Percentiles rank a stretch among this genome's conserved stretches.
Evolutionary conservation across 2,797 vertebrate species (phyloP).

Genomic region (Mormyrus hasselquistii): DNA sequence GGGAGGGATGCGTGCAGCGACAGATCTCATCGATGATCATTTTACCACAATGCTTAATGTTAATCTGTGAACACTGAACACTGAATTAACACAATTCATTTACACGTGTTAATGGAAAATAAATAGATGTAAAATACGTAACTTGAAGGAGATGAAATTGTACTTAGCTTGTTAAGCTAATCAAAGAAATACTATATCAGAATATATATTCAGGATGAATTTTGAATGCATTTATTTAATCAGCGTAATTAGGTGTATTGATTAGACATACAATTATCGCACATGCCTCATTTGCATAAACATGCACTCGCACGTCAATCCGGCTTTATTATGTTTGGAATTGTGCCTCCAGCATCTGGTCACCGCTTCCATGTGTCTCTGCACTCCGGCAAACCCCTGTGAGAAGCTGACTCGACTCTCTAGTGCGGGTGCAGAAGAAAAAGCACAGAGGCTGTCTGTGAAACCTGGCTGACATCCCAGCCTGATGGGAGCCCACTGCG

Average conservation of each 20-base stretch:
- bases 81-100: not conserved
- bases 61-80: constrained; percentile 2
- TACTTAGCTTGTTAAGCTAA: not conserved
- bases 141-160: not conserved
- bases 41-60: not conserved
- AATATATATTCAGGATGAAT: not conserved
- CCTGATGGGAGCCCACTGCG: not conserved
- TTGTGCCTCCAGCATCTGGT: not conserved
- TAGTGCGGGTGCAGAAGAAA: not conserved
- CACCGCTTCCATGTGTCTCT: not conserved
- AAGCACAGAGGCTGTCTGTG: not conserved
- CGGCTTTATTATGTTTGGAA: not conserved
- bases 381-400: not conserved
- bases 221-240: constrained; percentile 2
- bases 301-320: not conserved
- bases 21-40: not conserved
- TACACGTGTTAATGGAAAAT: not conserved
- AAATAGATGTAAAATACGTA: not conserved
- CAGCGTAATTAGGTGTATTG: not conserved
- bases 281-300: constrained; percentile 4
- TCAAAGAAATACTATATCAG: not conserved
- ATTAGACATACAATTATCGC: not conserved
- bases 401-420: not conserved
- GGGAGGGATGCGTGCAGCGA: not conserved
- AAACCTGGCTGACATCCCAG: not conserved